Conservation (phyloP, 2,888 invertebrate species). For the Drymonia ruficornis region DNA sequence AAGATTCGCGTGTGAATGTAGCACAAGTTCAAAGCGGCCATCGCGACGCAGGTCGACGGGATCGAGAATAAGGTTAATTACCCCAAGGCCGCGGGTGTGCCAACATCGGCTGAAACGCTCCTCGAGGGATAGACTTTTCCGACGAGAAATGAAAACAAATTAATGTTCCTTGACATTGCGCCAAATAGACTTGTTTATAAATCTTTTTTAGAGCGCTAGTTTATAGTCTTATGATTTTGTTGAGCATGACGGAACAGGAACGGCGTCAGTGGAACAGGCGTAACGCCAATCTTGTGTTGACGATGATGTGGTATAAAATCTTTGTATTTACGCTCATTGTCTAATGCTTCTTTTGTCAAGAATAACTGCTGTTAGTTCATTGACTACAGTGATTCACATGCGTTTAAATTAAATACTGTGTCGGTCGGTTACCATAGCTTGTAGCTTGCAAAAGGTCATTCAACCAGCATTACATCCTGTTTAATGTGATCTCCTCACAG, state of each 20-base stretch:
- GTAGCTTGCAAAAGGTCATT: constrained; percentile 65
- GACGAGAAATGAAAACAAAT: constrained; percentile 49
- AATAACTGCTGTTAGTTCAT: constrained; percentile 36
- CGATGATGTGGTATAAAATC: constrained; percentile 10
- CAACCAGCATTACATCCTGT: constrained; percentile 66
- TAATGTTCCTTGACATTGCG: constrained; percentile 44
- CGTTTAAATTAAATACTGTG: constrained; percentile 50
- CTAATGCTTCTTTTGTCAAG: constrained; percentile 5
- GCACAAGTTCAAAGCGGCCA: constrained; percentile 77
- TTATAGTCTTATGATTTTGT: constrained; percentile 15
- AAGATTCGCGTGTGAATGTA: constrained; percentile 69
- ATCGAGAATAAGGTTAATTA: constrained; percentile 77
- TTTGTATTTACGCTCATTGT: constrained; percentile 9
- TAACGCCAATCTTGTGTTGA: constrained; percentile 14
- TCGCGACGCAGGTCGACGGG: constrained; percentile 56
- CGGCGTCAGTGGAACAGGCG: constrained; percentile 17
- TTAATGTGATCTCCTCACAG: constrained; percentile 39
- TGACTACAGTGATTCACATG: constrained; percentile 57
- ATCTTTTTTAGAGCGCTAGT: constrained; percentile 22
- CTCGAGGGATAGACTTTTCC: constrained; percentile 37
- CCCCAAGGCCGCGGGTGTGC: constrained; percentile 71
- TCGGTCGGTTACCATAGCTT: constrained; percentile 53
- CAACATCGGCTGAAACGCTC: constrained; percentile 39
- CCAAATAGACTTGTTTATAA: constrained; percentile 39
- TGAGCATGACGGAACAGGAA: constrained; percentile 11